Evolutionary conservation across 2,113 vertebrate genomes (phyloP).

Genomic region (Aphyosemion australe): DNA sequence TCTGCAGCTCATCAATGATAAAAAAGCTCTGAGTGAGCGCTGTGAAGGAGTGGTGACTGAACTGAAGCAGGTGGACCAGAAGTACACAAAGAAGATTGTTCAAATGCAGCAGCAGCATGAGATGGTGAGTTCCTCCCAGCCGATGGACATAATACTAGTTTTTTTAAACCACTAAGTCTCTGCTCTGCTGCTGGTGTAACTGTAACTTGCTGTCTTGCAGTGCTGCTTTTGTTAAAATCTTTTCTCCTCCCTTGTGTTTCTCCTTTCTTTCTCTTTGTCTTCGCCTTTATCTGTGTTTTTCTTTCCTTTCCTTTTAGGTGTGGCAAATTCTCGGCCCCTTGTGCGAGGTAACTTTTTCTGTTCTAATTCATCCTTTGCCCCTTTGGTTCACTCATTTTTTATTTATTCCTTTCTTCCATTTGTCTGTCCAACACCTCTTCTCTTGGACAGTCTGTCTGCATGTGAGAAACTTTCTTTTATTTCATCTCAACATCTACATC

Average conservation of each 20-base stretch:
- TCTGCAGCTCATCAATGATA: conserved; percentile 90
- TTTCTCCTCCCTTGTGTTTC: too few species aligned
- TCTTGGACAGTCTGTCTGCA: conserved; percentile 51
- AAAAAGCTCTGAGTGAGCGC: conserved; percentile 88
- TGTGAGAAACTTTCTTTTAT: conserved; percentile 51
- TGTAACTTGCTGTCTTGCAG: not conserved
- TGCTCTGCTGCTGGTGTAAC: conserved; percentile 4
- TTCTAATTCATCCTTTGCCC: not conserved
- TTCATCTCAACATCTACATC: conserved; percentile 3
- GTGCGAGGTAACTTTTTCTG: conserved; percentile 85
- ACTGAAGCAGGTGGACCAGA: conserved; percentile 89
- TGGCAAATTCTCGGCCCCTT: conserved; percentile 90
- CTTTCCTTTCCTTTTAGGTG: conserved; percentile 80
- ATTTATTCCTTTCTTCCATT: conserved; percentile 18
- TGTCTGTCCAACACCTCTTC: conserved; percentile 21
- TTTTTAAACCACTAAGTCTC: not conserved
- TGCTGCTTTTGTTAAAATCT: conserved; percentile 40
- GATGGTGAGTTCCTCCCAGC: conserved; percentile 76
- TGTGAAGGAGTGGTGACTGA: conserved; percentile 87
- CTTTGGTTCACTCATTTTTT: conserved; percentile 6
- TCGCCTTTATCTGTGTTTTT: conserved; percentile 37
- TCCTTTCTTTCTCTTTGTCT: conserved; percentile 4
- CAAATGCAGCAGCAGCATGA: conserved; percentile 93
- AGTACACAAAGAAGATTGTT: conserved; percentile 85
- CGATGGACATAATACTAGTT: too few species aligned